Conservation (phyloP, 2,888 invertebrate genomes). For the Meghimatium bilineatum region DNA sequence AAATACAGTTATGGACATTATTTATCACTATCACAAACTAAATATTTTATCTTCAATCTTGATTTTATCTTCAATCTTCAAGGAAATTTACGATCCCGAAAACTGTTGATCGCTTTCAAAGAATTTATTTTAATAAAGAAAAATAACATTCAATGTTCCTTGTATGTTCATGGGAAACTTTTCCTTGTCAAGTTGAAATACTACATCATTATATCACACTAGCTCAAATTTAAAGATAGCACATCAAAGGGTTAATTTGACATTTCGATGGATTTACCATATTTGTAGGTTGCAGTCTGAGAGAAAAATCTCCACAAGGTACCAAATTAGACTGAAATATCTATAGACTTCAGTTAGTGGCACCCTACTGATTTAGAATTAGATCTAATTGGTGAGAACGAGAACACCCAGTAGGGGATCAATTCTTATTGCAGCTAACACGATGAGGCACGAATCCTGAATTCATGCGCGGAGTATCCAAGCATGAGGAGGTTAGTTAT, state of each 20-base stretch:
- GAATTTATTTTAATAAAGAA: too few relatives aligned
- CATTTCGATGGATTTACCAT: neutral
- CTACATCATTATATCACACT: neutral
- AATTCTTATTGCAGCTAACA: neutral
- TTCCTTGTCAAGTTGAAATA: neutral
- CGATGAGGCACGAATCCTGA: neutral
- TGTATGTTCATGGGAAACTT: too few relatives aligned
- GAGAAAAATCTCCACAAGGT: neutral
- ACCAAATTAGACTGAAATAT: neutral
- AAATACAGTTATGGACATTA: too few relatives aligned
- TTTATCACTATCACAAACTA: too few relatives aligned
- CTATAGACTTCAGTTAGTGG: constrained; percentile 12
- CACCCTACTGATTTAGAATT: neutral
- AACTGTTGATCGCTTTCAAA: too few relatives aligned
- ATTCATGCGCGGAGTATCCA: neutral
- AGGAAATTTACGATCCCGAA: too few relatives aligned
- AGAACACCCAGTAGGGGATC: neutral
- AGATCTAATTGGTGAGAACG: neutral
- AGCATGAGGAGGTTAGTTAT: neutral
- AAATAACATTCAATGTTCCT: too few relatives aligned
- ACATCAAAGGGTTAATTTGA: constrained; percentile 13
- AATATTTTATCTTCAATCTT: too few relatives aligned
- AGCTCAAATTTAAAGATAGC: constrained; percentile 23
- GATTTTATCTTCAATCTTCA: too few relatives aligned
- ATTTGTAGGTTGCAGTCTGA: neutral